Evolutionary conservation across 2,888 invertebrate genomes (phyloP), one percentile per base, ranked within the genome.

Genomic region (Achlya flavicornis): DNA sequence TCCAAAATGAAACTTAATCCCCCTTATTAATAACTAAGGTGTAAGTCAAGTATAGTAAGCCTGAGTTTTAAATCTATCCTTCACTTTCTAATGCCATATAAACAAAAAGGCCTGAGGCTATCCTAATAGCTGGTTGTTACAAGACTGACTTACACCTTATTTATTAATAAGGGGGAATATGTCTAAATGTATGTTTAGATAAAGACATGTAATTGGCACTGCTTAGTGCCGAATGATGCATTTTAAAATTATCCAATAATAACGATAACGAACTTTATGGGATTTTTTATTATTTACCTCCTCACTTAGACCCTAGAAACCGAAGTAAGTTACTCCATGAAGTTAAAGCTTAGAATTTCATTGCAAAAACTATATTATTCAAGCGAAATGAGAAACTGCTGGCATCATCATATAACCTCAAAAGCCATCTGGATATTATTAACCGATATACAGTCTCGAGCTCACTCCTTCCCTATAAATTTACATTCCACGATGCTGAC

Each of bases 161-260:
- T n/a, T n/a, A n/a, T n/a, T n/a, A n/a, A n/a, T n/a, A n/a, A n/a
- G n/a, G n/a, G n/a, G n/a, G n/a, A n/a, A 69, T 72, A 67, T 77
- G 77, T 81, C 79, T 88, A 83, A 86, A 84, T 88, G 80, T 86
- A 87, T 81, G 82, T 88, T 88, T 89, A 87, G 87, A 86, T 80
- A 84, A 87, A 88, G 81, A 88, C 83, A 81, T 86, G 80, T 86
- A 78, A 77, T 71, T 71, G 84, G 85, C 83, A 87, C 81, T 64
- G 75, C 65, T 74, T 75, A 73, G 88, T 88, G 77, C 86, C 78
- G 83, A 77, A 82, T 77, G 81, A 87, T 86, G 86, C 90, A 89
- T 91, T 90, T 90, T 89, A 85, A n/a, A 89, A 88, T 75, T 87
- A 90, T 90, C 84, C 80, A 88, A 83, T 84, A 87, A 86, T 88